Evolutionary conservation across 1,140 invertebrate species (phyloP).

Genomic region (Drosophila oshimai): DNA sequence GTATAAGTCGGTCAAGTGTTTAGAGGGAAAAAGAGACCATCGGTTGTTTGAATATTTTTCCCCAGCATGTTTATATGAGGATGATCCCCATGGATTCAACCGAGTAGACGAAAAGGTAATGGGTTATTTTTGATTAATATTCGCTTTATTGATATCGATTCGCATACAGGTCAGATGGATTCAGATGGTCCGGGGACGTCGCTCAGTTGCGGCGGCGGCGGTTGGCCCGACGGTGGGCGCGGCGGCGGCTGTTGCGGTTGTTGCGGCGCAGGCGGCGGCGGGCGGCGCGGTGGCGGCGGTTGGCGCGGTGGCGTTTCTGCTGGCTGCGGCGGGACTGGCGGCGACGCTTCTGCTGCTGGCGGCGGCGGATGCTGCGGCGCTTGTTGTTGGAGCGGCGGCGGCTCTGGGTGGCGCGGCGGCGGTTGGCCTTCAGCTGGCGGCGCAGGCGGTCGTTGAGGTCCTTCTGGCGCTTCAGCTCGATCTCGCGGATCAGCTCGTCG

Average conservation of each 20-base stretch:
- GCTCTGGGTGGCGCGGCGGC: neutral
- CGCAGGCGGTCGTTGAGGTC: slow-evolving; percentile 28
- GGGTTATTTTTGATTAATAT: neutral
- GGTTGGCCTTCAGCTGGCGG: neutral
- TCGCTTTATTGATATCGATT: slow-evolving; percentile 7
- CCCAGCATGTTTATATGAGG: too few relatives aligned
- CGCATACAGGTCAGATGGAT: neutral
- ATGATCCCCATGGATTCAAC: too few relatives aligned
- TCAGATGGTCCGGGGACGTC: neutral
- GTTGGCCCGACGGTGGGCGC: slow-evolving; percentile 18
- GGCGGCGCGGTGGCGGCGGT: neutral
- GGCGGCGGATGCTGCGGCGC: neutral
- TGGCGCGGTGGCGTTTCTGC: neutral
- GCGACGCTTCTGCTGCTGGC: neutral
- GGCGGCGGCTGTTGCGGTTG: neutral
- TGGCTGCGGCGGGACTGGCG: neutral
- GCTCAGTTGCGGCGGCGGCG: slow-evolving; percentile 29
- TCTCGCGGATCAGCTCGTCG: slow-evolving; percentile 9
- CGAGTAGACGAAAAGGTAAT: neutral
- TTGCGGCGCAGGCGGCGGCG: slow-evolving; percentile 30
- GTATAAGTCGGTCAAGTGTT: too few relatives aligned
- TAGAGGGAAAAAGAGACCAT: too few relatives aligned
- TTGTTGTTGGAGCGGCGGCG: neutral
- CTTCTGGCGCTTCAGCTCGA: slow-evolving; percentile 49
- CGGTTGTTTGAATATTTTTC: too few relatives aligned